phyloP scores from a whole-genome alignment of 2,797 vertebrate species.

The Periparus ater region DNA sequence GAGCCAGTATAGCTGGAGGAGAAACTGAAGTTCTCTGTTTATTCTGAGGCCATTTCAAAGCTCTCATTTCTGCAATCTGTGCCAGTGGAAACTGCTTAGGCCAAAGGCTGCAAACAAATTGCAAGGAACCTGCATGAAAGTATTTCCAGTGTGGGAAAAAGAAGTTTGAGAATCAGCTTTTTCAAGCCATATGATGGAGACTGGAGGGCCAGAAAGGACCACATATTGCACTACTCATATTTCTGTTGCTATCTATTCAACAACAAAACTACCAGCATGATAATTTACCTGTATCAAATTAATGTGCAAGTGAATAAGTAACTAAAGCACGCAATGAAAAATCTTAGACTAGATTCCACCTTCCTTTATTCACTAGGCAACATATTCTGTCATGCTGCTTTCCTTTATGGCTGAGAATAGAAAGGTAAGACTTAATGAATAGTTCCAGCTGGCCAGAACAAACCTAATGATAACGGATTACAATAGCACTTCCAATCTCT shows the following conservation, averaged over 20 bases:
- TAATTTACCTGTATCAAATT: neutral
- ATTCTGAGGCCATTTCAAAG: neutral
- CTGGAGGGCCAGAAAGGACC: neutral
- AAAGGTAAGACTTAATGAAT: neutral
- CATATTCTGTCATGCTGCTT: neutral
- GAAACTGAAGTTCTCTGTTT: neutral
- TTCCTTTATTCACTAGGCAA: neutral
- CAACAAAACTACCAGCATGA: neutral
- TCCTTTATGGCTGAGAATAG: neutral
- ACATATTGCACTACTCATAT: neutral
- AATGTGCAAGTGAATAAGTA: neutral
- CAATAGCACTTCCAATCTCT: neutral
- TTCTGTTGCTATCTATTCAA: neutral
- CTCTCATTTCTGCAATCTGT: neutral
- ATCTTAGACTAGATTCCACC: neutral
- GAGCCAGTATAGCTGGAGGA: neutral
- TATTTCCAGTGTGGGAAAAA: neutral
- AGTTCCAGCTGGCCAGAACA: neutral
- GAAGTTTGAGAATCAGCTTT: neutral
- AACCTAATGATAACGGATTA: neutral
- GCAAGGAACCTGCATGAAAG: neutral
- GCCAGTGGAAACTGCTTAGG: neutral
- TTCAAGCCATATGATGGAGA: neutral
- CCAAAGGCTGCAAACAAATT: neutral
- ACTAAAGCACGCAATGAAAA: neutral